Conservation (phyloP, 2,113 vertebrate genomes). For the Leptosomus discolor region DNA sequence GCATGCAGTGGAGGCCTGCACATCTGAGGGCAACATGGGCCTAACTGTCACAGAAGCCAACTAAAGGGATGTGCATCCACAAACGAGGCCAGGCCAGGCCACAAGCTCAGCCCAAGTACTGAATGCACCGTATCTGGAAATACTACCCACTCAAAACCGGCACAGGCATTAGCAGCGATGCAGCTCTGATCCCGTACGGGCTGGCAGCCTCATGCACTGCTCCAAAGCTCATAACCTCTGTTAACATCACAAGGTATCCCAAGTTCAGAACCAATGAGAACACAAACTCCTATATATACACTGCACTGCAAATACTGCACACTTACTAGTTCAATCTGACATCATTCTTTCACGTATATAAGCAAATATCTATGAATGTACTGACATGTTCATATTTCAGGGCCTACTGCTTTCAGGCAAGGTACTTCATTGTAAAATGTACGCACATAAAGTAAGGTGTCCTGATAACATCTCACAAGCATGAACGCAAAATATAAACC, state of each 20-base stretch:
- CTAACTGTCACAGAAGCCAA: neutral
- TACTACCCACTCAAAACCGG: neutral
- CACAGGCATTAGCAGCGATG: neutral
- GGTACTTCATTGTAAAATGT: neutral
- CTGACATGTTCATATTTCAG: neutral
- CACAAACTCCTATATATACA: neutral
- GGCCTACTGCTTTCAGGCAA: neutral
- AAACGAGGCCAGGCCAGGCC: neutral
- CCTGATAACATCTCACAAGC: neutral
- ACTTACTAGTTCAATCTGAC: neutral
- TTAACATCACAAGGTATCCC: neutral
- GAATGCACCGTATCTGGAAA: neutral
- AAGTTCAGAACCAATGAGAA: neutral
- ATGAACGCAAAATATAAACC: neutral
- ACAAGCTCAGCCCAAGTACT: neutral
- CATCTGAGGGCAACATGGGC: neutral
- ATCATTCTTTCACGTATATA: neutral
- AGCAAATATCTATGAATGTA: neutral
- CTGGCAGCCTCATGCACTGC: neutral
- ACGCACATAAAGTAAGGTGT: neutral
- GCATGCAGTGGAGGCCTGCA: neutral
- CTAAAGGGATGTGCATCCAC: neutral
- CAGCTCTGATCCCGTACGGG: neutral
- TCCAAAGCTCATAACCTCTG: neutral
- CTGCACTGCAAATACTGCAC: neutral